Conservation (phyloP, 1,140 invertebrate genomes). For the Hyposmocoma kahamanoa region DNA sequence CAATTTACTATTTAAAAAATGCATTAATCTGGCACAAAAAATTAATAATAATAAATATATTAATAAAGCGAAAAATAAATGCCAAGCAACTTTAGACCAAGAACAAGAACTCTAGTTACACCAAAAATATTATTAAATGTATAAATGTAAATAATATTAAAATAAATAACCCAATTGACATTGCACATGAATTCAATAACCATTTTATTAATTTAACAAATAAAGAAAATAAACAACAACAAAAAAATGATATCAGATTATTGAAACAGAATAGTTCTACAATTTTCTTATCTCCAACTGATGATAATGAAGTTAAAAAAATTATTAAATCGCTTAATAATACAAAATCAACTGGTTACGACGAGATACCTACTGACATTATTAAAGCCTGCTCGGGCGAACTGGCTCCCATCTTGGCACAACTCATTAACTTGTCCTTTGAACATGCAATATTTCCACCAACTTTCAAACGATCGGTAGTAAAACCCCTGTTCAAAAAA, state of each 20-base stretch:
- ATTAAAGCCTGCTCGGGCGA: slow-evolving; percentile 1
- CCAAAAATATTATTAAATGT: not conserved
- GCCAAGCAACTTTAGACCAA: slow-evolving; percentile 4
- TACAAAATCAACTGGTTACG: slow-evolving; percentile 5
- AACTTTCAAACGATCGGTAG: not conserved
- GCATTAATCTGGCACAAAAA: slow-evolving; percentile 1
- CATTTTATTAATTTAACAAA: slow-evolving; percentile 6
- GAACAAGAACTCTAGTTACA: not conserved
- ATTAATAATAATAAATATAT: not conserved
- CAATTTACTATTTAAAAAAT: not conserved
- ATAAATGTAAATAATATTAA: not conserved
- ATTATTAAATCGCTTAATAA: not conserved
- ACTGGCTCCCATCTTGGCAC: not conserved
- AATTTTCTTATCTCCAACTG: slow-evolving; percentile 3
- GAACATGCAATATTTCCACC: not conserved
- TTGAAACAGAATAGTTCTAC: not conserved
- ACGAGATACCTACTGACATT: slow-evolving; percentile 3
- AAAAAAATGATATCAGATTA: not conserved
- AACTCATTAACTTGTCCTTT: slow-evolving; percentile 5
- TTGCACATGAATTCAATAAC: slow-evolving; percentile 4
- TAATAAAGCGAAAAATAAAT: not conserved
- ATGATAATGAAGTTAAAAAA: not conserved
- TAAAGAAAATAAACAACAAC: not conserved
- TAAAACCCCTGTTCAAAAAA: slow-evolving; percentile 5
- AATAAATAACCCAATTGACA: slow-evolving; percentile 3